Evolutionary conservation across 2,113 vertebrate species (phyloP).

Genomic region (Odontophorus gujanensis): DNA sequence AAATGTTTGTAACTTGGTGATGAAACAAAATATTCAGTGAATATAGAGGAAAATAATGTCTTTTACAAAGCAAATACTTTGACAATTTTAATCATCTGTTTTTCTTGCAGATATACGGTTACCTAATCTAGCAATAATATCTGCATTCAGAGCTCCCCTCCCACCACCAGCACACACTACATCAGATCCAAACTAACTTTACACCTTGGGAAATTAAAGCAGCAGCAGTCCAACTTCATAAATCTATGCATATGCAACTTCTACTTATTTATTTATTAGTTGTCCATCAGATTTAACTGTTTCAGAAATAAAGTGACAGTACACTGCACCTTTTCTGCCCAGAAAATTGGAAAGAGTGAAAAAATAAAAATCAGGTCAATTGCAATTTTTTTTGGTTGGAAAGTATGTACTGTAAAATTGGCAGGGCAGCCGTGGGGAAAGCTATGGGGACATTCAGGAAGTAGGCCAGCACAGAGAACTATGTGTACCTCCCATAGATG

Average conservation of each 20-base stretch:
- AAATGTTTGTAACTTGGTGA: not conserved
- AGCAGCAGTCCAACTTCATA: not conserved
- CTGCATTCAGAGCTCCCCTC: not conserved
- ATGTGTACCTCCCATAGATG: not conserved
- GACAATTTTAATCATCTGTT: not conserved
- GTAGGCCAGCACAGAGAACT: constrained; percentile 28
- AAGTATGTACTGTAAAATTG: constrained; percentile 4
- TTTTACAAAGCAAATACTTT: not conserved
- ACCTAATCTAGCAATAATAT: not conserved
- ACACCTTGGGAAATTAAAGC: not conserved
- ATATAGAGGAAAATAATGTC: not conserved
- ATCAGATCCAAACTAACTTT: not conserved
- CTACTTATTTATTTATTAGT: not conserved
- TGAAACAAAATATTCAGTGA: not conserved
- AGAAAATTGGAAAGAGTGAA: not conserved
- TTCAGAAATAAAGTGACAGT: not conserved
- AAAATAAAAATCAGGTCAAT: constrained; percentile 26
- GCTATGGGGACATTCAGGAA: constrained; percentile 36
- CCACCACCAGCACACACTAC: fast-evolving
- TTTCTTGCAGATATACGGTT: not conserved
- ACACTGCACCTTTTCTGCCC: not conserved
- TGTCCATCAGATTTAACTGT: not conserved
- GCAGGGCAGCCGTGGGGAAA: constrained; percentile 13
- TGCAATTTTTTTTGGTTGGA: not conserved
- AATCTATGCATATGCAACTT: not conserved